Conservation (phyloP, 2,797 vertebrate species). For the Morus bassanus region DNA sequence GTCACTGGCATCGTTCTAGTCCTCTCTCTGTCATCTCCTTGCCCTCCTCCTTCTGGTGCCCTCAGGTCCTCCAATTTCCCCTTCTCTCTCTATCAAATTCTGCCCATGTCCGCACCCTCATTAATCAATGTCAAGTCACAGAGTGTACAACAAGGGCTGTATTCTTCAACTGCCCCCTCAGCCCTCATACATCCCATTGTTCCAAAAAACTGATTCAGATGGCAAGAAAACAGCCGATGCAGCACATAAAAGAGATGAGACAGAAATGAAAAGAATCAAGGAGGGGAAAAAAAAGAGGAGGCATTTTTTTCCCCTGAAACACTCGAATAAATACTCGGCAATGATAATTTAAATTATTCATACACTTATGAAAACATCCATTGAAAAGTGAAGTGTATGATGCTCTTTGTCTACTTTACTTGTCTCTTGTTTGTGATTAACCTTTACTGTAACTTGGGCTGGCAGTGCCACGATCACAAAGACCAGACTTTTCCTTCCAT, state of each 20-base stretch:
- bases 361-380: conserved; percentile 89
- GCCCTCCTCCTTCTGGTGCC: conserved; percentile 80
- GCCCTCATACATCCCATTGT: conserved; percentile 95
- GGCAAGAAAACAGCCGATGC: conserved; percentile 83
- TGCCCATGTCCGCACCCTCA: conserved; percentile 90
- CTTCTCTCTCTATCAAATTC: conserved; percentile 83
- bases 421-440: conserved; percentile 91
- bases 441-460: conserved; percentile 87
- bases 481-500: conserved; percentile 83
- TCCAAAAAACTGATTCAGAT: conserved; percentile 87
- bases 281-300: conserved; percentile 78
- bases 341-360: conserved; percentile 94
- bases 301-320: conserved; percentile 83
- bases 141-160: conserved; percentile 91
- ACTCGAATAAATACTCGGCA: conserved; percentile 81
- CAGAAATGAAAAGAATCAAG: conserved; percentile 84
- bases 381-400: conserved; percentile 87
- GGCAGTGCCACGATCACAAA: conserved; percentile 81
- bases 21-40: conserved; percentile 68
- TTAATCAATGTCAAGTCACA: conserved; percentile 97
- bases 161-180: conserved; percentile 87
- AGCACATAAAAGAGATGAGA: conserved; percentile 92
- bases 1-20: conserved; percentile 25
- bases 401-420: conserved; percentile 88
- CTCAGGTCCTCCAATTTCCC: conserved; percentile 81